Conservation (phyloP, 2,888 invertebrate genomes). For the Sinhomidia bicolor region DNA sequence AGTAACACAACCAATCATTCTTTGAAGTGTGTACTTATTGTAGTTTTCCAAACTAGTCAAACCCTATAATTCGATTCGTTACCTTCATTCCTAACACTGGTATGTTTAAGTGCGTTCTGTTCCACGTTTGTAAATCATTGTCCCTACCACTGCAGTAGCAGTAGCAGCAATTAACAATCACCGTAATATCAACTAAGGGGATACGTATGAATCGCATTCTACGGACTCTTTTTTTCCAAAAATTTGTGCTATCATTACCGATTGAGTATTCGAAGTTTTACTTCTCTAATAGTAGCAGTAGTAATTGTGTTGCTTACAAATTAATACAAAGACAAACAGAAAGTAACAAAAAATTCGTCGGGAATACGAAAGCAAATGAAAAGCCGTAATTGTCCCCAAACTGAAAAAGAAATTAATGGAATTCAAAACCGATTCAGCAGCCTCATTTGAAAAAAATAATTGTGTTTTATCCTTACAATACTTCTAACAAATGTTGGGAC, state of each 20-base stretch:
- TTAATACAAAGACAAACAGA: not conserved
- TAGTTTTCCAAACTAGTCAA: not conserved
- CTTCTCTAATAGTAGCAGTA: not conserved
- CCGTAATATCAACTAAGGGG: constrained; percentile 47
- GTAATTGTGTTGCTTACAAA: too few species aligned
- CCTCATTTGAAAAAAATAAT: constrained; percentile 15
- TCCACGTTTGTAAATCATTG: not conserved
- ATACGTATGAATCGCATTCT: not conserved
- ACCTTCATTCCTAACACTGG: not conserved
- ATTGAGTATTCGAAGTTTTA: constrained; percentile 62
- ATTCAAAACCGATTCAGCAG: constrained; percentile 19
- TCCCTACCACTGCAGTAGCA: not conserved
- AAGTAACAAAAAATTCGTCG: not conserved
- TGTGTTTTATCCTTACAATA: not conserved
- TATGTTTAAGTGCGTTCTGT: constrained; percentile 34
- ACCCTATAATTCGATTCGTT: constrained; percentile 1
- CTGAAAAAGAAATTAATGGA: not conserved
- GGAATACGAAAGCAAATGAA: constrained; percentile 17
- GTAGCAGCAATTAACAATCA: not conserved
- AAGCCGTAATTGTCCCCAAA: not conserved
- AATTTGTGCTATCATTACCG: constrained; percentile 57
- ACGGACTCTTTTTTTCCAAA: not conserved
- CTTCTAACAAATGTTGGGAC: not conserved
- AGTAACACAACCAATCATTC: constrained; percentile 61
- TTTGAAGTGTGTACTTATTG: not conserved